A percentile compares a stretch with the other conserved stretches of the same genome.
These are phyloP conservation scores for Cydia pomonella DNA, from an alignment of 1,140 invertebrate genomes.

Conservation along the genomic window DNA sequence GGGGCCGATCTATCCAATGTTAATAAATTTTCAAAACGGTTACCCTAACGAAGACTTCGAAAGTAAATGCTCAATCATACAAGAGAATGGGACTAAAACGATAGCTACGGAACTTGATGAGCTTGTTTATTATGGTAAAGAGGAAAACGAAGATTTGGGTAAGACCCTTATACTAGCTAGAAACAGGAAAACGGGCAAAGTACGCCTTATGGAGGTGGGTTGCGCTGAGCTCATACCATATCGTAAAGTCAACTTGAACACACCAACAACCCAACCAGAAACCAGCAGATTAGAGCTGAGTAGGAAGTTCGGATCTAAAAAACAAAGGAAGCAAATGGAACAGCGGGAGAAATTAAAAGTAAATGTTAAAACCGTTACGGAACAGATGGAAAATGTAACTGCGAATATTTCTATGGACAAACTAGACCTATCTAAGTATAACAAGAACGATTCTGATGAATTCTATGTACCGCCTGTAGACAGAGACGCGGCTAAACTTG, in stretches of 20 bases:
- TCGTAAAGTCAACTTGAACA: slow-evolving; percentile 46
- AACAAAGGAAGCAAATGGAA: slow-evolving; percentile 61
- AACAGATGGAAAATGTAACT: slow-evolving; percentile 67
- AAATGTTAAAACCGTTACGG: slow-evolving; percentile 59
- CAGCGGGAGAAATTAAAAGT: slow-evolving; percentile 67
- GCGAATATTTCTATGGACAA: slow-evolving; percentile 56
- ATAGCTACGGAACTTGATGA: slow-evolving; percentile 51
- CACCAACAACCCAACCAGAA: slow-evolving; percentile 42
- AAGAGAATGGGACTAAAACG: slow-evolving; percentile 46
- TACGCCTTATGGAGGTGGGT: slow-evolving; percentile 56
- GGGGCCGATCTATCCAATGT: slow-evolving; percentile 49
- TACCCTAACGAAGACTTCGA: slow-evolving; percentile 53
- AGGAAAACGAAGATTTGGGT: slow-evolving; percentile 53
- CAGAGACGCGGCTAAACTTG: slow-evolving; percentile 49
- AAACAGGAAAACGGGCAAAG: slow-evolving; percentile 63
- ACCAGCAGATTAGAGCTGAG: slow-evolving; percentile 57
- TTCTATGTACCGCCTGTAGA: slow-evolving; percentile 70
- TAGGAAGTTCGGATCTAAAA: slow-evolving; percentile 58
- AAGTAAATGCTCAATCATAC: slow-evolving; percentile 47
- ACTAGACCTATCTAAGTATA: slow-evolving; percentile 59
- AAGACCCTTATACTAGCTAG: slow-evolving; percentile 57
- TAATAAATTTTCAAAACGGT: slow-evolving; percentile 66
- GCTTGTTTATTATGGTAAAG: slow-evolving; percentile 59
- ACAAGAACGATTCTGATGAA: slow-evolving; percentile 59
- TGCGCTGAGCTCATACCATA: slow-evolving; percentile 56